Conservation (phyloP, 2,113 vertebrate species). For the Paralichthys olivaceus region DNA sequence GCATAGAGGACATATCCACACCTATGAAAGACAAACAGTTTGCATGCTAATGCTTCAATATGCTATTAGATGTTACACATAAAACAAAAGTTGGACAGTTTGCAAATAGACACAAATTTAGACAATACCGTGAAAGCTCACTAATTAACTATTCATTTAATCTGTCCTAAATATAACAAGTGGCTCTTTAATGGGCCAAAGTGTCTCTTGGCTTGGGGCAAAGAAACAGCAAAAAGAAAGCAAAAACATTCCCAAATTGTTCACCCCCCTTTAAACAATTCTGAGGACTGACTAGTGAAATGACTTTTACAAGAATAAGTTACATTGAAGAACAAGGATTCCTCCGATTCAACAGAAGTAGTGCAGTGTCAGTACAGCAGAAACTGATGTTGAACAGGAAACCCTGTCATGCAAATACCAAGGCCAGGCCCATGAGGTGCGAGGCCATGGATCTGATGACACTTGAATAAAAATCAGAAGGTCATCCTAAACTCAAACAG, state of each 20-base stretch:
- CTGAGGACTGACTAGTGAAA: no score
- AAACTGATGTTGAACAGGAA: background rate
- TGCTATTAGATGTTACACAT: background rate
- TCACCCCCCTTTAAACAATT: no score
- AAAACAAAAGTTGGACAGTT: background rate
- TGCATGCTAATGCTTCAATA: background rate
- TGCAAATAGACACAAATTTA: background rate
- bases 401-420: background rate
- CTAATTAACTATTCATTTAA: no score
- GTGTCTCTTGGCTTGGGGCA: no score
- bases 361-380: background rate
- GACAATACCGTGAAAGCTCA: no score
- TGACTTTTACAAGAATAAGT: background rate
- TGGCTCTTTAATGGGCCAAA: no score
- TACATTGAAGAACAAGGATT: no score
- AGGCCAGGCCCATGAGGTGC: background rate
- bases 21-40: slow-evolving; percentile 76
- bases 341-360: background rate
- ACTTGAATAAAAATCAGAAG: background rate
- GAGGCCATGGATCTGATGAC: background rate
- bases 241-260: no score
- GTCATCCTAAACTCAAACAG: background rate
- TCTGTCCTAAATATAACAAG: no score
- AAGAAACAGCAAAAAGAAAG: background rate
- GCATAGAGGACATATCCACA: slow-evolving; percentile 86